Evolutionary conservation across 2,888 invertebrate genomes (phyloP), one percentile per base, ranked within the genome.

Genomic region (Scotopteryx bipunctaria): DNA sequence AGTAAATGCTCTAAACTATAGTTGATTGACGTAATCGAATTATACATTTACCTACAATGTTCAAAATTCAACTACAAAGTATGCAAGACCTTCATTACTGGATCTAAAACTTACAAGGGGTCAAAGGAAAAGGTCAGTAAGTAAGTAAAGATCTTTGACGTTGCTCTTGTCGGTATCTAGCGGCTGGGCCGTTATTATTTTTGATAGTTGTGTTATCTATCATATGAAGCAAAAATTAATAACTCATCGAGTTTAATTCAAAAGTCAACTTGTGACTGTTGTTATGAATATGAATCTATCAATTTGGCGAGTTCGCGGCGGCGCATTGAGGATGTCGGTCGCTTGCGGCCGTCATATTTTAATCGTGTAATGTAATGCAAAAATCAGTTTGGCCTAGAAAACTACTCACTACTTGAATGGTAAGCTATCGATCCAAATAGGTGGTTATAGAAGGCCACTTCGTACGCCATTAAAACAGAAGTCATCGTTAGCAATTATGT

Each of bases 351-450:
- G 72, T 74, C 70, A 74, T 71, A 70, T 72, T 78, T 78, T 78
- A 79, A 76, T 79, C 73, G 71, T 67, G 66, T 78, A 78, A 80
- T 83, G 80, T 78, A 76, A 83, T 82, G 81, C 81, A 73, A 86
- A 83, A 83, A 85, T 82, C 83, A 82, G 81, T 77, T 73, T 75
- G 81, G 79, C 72, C 71, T 80, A 72, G 76, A 79, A 77, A 76
- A 66, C 73, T 77, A 77, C 72, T 72, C 32, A 53, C 58, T 76
- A 76, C 71, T 71, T 77, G 81, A 77, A 83, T 84, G 82, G 69
- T 78, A 79, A 82, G 84, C 80, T 89, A 89, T 89, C 81, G 89
- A 88, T 88, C 87, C 81, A 84, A 81, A 80, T 78, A 45, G 14
- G 44, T 44, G 48, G 19, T 36, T 36, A 81, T 76, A 81, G 76